Percentiles rank a stretch among this genome's conserved stretches.
phyloP scores from a whole-genome alignment of 2,888 invertebrate species.

The Netelia inedita region DNA sequence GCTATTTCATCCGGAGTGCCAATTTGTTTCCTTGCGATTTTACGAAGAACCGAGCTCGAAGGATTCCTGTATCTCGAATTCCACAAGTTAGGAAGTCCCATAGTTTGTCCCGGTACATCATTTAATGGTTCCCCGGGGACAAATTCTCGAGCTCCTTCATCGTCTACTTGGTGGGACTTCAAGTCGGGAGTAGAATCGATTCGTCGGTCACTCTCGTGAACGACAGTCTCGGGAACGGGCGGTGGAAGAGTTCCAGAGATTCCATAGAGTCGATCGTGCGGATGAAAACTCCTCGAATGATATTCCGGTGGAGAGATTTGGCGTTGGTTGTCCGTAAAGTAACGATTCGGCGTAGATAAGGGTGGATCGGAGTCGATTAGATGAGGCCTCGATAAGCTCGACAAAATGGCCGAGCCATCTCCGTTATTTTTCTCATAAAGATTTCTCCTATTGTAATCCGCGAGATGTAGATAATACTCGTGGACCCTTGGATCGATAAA shows the following conservation, averaged over 20 bases:
- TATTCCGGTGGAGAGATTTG: not conserved
- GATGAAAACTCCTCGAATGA: constrained; percentile 48
- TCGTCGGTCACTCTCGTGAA: not conserved
- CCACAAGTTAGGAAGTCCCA: constrained; percentile 57
- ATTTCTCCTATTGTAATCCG: constrained; percentile 44
- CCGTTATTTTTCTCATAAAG: constrained; percentile 46
- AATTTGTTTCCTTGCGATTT: constrained; percentile 2
- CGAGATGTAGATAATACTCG: constrained; percentile 26
- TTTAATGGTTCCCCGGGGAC: constrained; percentile 25
- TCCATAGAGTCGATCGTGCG: constrained; percentile 10
- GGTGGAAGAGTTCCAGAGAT: constrained; percentile 16
- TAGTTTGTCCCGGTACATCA: constrained; percentile 37
- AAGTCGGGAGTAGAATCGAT: constrained; percentile 10
- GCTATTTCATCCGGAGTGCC: not conserved
- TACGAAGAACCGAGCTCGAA: constrained; percentile 31
- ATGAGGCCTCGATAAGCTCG: constrained; percentile 36
- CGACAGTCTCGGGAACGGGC: not conserved
- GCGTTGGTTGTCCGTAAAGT: constrained; percentile 7
- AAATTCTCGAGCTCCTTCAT: constrained; percentile 13
- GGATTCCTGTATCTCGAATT: constrained; percentile 46
- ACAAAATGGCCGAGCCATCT: constrained; percentile 7
- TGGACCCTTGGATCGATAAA: constrained; percentile 16
- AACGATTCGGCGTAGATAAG: constrained; percentile 26
- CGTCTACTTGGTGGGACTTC: not conserved
- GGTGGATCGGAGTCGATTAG: constrained; percentile 36